Percentiles rank a stretch among this genome's conserved stretches.
Evolutionary conservation across 2,797 vertebrate species (phyloP).

Genomic region (Clarias laeviceps): DNA sequence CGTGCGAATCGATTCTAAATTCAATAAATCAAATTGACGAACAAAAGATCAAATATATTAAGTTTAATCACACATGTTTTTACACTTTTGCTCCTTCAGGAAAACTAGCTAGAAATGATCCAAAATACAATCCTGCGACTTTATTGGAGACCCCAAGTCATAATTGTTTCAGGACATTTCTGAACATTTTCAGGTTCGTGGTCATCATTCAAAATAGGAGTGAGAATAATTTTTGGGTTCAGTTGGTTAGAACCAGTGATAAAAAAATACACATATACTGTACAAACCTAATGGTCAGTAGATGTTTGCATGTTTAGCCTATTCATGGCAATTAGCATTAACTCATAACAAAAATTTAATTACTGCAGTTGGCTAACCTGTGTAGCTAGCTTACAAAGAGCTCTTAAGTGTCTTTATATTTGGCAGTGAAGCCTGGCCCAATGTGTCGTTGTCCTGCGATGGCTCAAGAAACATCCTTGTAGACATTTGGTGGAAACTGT

Average conservation of each 20-base stretch:
- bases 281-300: not conserved
- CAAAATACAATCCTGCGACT: not conserved
- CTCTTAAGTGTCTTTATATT: not conserved
- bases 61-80: not conserved
- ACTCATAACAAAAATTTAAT: not conserved
- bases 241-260: not conserved
- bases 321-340: not conserved
- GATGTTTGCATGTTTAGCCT: not conserved
- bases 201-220: not conserved
- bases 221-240: not conserved
- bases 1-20: too few relatives aligned
- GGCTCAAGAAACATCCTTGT: not conserved
- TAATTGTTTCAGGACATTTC: not conserved
- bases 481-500: not conserved
- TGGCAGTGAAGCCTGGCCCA: not conserved
- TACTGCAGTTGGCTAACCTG: not conserved
- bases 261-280: too few relatives aligned
- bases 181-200: not conserved
- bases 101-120: constrained; percentile 3
- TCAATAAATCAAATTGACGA: too few relatives aligned
- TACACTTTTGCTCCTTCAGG: not conserved
- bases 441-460: not conserved
- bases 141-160: not conserved
- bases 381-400: not conserved
- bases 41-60: too few relatives aligned